Evolutionary conservation across 2,113 vertebrate species (phyloP), one percentile per base, ranked within the genome.

Genomic region (Lepus europaeus): DNA sequence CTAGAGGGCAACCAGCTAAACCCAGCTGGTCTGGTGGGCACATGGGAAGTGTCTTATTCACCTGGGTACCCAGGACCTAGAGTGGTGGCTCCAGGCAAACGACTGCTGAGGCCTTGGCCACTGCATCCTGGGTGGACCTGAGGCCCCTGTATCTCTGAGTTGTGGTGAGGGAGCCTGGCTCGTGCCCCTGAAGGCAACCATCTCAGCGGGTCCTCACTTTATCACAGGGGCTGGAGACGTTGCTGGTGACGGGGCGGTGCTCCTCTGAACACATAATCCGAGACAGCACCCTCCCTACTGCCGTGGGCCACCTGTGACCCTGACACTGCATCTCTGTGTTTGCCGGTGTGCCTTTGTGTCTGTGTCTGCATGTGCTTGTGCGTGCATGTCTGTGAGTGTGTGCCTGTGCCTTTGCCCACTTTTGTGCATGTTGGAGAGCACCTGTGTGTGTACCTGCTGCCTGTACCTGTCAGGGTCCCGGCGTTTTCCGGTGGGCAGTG

Each of bases 11-110:
- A 31, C 22, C 17, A 68, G 29, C 64, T 66, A 64, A 51, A n/a
- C 10, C 78, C 84, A 36, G 4, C 9, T 10, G 72, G 33, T 10
- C 53, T 1, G 0, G 16, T 0, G 2, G 49, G 66, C 59, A 17
- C 25, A 4, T 3, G 2, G 31, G 8, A 3, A 7, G 1, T 16
- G 22, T 63, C 74, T 53, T 88, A 51, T 16, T 72, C 69, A 8
- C 51, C 20, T 31, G 39, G 59, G 4, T 23, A 17, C 33, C 8
- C 20, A 59, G 29, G 27, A 70, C 33, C 81, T 27, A 23, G 9
- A 72, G 53, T n/a, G 6, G n/a, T 45, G 16, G 11, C 23, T 85
- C 59, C 56, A 33, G 45, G 61, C 11, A 27, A 36, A 56, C 13
- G 14, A 49, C 61, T 59, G 22, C 31, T 12, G 70, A 87, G 29